A percentile compares a stretch with the other conserved stretches of the same genome.
phyloP scores from a whole-genome alignment of 2,113 vertebrate species.

The Leucopsar rothschildi region DNA sequence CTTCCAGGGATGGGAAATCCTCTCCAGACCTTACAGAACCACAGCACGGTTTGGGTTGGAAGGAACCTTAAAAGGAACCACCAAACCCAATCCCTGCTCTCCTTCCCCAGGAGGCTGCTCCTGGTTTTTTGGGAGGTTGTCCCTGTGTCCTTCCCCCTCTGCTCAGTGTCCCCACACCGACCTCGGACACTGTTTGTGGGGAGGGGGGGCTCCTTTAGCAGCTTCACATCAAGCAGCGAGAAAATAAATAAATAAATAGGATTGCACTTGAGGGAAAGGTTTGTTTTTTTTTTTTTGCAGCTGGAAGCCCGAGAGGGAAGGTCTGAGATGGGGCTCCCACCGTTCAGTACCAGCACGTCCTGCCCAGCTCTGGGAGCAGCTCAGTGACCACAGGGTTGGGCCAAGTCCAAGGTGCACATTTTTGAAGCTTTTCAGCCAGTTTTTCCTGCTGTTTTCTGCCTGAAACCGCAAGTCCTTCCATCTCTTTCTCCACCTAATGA shows the following conservation, averaged over 20 bases:
- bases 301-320: neutral
- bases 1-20: neutral
- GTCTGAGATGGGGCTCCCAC: neutral
- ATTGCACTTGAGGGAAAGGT: neutral
- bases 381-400: neutral
- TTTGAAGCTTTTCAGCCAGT: neutral
- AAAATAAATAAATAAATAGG: slow-evolving; percentile 64
- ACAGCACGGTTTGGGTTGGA: neutral
- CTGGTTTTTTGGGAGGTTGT: neutral
- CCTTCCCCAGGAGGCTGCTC: neutral
- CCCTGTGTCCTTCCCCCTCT: neutral
- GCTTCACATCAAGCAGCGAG: slow-evolving; percentile 22
- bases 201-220: neutral
- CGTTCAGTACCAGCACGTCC: neutral
- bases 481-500: neutral
- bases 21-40: fast-evolving
- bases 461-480: neutral
- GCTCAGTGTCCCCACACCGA: neutral
- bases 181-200: neutral
- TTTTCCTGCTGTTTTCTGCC: neutral
- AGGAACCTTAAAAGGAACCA: neutral
- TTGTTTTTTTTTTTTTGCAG: neutral
- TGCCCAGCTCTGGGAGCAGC: neutral
- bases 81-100: neutral
- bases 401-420: neutral